Percentiles rank a stretch among this genome's conserved stretches.
phyloP scores from a whole-genome alignment of 2,888 invertebrate species.

The Thalpophila matura region DNA sequence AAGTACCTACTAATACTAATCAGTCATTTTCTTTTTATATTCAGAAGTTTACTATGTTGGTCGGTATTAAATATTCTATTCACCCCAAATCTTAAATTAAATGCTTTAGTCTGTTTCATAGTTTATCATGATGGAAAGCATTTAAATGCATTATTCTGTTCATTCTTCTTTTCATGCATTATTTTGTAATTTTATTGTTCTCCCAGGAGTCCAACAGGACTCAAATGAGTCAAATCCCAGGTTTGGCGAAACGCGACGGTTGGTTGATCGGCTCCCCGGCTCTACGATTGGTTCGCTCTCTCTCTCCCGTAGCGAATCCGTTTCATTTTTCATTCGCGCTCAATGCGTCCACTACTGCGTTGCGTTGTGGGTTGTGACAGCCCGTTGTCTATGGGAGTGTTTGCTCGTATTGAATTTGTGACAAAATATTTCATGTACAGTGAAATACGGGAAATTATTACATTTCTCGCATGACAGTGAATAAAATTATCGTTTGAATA shows the following conservation, averaged over 20 bases:
- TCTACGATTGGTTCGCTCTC: conserved; percentile 68
- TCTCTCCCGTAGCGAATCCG: conserved; percentile 65
- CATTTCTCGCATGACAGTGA: conserved; percentile 87
- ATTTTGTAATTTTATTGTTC: background rate
- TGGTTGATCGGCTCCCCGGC: conserved; percentile 50
- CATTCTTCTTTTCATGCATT: too few relatives aligned
- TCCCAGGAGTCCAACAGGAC: too few relatives aligned
- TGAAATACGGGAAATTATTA: conserved; percentile 76
- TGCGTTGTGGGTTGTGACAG: conserved; percentile 74
- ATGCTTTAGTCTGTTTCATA: too few relatives aligned
- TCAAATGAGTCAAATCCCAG: too few relatives aligned
- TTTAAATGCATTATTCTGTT: too few relatives aligned
- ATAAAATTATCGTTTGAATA: conserved; percentile 84
- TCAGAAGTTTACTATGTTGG: too few relatives aligned
- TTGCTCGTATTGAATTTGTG: conserved; percentile 85
- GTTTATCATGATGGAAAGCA: too few relatives aligned
- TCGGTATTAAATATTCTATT: too few relatives aligned
- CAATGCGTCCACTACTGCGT: conserved; percentile 81
- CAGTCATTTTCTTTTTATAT: too few relatives aligned
- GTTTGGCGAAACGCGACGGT: conserved; percentile 50
- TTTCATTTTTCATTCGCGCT: conserved; percentile 85
- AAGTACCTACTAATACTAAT: too few relatives aligned
- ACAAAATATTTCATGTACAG: conserved; percentile 78
- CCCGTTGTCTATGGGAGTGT: conserved; percentile 86
- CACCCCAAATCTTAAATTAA: too few relatives aligned